phyloP scores from a whole-genome alignment of 2,113 vertebrate genomes.

The Oenanthe oenanthe region DNA sequence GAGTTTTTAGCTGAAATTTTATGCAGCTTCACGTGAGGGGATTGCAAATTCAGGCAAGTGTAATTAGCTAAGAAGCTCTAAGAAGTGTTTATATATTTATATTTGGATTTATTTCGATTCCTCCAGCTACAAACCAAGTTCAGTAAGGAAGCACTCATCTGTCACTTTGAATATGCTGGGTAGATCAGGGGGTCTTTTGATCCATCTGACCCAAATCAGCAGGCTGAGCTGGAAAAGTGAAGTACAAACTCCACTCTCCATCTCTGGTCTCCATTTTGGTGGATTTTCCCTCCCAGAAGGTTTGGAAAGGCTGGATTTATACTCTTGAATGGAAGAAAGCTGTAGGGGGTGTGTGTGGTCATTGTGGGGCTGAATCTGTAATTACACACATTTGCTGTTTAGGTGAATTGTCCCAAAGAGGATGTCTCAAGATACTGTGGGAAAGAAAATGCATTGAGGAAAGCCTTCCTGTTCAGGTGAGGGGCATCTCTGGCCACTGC shows the following conservation, averaged over 20 bases:
- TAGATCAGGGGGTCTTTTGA: not conserved
- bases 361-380: not conserved
- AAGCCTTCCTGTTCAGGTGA: constrained; percentile 92
- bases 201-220: not conserved
- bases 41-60: not conserved
- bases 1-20: not conserved
- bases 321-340: not conserved
- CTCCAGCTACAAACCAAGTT: not conserved
- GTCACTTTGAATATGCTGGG: not conserved
- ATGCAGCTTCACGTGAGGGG: not conserved
- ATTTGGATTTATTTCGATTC: not conserved
- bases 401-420: constrained; percentile 88
- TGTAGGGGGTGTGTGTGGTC: not conserved
- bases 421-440: constrained; percentile 81
- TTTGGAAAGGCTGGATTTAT: not conserved
- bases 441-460: constrained; percentile 74
- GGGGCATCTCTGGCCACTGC: not conserved
- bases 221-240: not conserved
- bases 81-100: not conserved
- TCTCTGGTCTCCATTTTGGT: not conserved
- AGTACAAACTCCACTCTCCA: not conserved
- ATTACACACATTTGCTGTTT: not conserved
- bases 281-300: not conserved
- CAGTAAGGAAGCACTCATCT: not conserved
- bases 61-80: not conserved